Percentiles rank a stretch among this genome's conserved stretches.
Conservation (phyloP, 2,888 invertebrate species). For the Agriopis aurantiaria region DNA sequence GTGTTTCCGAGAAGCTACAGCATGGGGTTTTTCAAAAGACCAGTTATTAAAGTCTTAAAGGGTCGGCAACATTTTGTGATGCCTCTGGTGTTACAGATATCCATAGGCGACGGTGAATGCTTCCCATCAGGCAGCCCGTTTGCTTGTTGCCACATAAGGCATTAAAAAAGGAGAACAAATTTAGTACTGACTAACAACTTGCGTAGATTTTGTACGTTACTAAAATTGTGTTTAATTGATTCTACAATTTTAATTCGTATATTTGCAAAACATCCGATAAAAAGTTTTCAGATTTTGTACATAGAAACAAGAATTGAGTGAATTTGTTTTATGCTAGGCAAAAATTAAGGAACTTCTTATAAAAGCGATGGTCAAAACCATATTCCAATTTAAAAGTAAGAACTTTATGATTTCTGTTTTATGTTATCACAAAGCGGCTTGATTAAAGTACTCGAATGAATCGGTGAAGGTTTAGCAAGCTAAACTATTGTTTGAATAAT, state of each 20-base stretch:
- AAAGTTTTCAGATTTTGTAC: background rate
- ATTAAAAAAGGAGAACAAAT: no score
- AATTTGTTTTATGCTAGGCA: background rate
- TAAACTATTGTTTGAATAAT: conserved; percentile 15
- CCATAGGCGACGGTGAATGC: no score
- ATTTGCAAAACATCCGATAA: background rate
- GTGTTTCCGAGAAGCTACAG: no score
- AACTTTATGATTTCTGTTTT: background rate
- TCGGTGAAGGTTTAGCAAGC: background rate
- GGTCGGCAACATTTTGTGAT: no score
- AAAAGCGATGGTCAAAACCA: background rate
- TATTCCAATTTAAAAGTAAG: background rate
- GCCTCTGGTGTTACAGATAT: no score
- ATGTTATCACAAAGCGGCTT: background rate
- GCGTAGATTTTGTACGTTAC: no score
- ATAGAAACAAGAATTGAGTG: background rate
- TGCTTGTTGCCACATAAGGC: no score
- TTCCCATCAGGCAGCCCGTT: no score
- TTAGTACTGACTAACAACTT: no score
- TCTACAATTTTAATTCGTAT: background rate
- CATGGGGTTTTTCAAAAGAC: no score
- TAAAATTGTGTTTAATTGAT: background rate
- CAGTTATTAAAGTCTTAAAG: no score
- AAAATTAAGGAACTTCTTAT: background rate
- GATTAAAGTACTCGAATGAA: background rate